Percentiles rank a stretch among this genome's conserved stretches.
phyloP scores from a whole-genome alignment of 2,888 invertebrate species.

The Lapara coniferarum region DNA sequence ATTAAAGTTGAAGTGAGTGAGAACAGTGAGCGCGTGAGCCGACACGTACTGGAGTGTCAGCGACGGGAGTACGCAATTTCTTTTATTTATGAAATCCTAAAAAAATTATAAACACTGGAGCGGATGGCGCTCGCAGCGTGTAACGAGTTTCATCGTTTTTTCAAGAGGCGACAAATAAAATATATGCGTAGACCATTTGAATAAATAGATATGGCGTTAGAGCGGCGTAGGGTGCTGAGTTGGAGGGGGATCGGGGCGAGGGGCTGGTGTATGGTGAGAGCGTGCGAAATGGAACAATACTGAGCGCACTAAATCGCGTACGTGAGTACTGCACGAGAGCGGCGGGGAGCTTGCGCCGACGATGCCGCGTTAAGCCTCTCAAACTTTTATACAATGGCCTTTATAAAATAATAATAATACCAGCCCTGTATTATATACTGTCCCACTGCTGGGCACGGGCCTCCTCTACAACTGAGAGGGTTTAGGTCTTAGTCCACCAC shows the following conservation, averaged over 20 bases:
- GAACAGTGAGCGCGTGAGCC: neutral
- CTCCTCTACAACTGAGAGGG: no score
- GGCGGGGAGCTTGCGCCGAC: neutral
- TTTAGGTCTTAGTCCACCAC: no score
- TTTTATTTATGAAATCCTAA: constrained; percentile 8
- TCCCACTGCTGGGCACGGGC: no score
- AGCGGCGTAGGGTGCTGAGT: constrained; percentile 10
- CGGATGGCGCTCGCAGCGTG: constrained; percentile 17
- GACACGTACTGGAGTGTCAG: neutral
- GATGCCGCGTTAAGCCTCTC: neutral
- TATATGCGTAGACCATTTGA: constrained; percentile 21
- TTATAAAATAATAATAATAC: neutral
- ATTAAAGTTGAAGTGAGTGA: no score
- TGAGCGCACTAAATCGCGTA: neutral
- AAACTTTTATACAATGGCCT: neutral
- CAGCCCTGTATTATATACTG: no score
- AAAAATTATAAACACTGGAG: constrained; percentile 3
- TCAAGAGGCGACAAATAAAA: constrained; percentile 16
- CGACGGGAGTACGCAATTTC: neutral
- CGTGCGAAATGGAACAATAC: constrained; percentile 8
- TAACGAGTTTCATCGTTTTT: constrained; percentile 5
- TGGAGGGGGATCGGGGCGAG: neutral
- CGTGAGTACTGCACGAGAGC: neutral
- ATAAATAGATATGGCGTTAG: constrained; percentile 28
- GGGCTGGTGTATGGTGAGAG: neutral